Percentiles rank a stretch among this genome's conserved stretches.
phyloP scores from a whole-genome alignment of 2,113 vertebrate genomes.

The Piaya cayana region DNA sequence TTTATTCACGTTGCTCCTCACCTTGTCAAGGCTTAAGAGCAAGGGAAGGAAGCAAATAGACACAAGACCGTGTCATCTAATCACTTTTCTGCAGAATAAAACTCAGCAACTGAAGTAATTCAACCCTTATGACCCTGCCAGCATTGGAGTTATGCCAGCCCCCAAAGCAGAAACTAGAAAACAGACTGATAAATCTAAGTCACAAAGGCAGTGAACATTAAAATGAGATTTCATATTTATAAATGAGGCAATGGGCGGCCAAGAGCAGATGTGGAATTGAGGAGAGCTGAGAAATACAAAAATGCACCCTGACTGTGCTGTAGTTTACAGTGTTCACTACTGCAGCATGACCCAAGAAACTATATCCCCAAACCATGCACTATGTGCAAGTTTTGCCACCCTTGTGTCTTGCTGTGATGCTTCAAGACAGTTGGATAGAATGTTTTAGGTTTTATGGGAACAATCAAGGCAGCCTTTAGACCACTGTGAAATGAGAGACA shows the following conservation, averaged over 20 bases:
- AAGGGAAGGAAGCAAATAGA: background rate
- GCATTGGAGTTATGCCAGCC: background rate
- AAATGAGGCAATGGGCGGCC: background rate
- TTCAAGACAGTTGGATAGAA: background rate
- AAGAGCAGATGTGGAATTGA: background rate
- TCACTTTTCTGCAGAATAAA: background rate
- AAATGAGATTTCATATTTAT: background rate
- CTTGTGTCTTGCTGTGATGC: background rate
- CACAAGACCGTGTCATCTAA: background rate
- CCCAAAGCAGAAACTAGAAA: background rate
- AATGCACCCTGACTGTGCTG: background rate
- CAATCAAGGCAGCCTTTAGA: background rate
- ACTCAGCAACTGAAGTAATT: background rate
- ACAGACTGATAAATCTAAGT: background rate
- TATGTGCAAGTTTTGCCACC: fast-evolving
- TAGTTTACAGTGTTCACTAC: background rate
- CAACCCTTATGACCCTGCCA: background rate
- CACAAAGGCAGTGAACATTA: background rate
- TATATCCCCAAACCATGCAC: background rate
- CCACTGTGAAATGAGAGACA: background rate
- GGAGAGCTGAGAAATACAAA: background rate
- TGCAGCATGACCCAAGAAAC: background rate
- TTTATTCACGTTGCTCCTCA: background rate
- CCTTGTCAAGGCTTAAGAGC: background rate
- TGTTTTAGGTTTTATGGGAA: background rate